phyloP scores from a whole-genome alignment of 2,797 vertebrate species.

The Taeniopygia guttata region DNA sequence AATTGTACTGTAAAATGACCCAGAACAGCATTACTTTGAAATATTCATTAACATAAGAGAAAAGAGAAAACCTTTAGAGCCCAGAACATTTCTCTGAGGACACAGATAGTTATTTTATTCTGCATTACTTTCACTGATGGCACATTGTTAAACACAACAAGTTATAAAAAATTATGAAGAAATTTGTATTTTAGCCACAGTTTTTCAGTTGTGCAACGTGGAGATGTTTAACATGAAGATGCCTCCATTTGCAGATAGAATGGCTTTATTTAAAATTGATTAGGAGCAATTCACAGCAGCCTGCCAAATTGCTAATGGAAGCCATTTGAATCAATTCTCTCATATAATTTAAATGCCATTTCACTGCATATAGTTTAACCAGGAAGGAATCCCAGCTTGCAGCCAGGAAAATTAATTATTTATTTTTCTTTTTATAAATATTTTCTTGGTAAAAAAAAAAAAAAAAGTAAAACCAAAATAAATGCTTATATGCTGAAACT shows the following conservation, averaged over 20 bases:
- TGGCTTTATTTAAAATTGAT: slow-evolving; percentile 78
- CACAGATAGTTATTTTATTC: not conserved
- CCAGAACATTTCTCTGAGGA: not conserved
- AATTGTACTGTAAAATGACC: slow-evolving; percentile 20
- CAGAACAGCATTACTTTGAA: slow-evolving; percentile 24
- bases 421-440: slow-evolving; percentile 75
- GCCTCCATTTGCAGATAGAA: slow-evolving; percentile 50
- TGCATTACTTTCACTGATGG: not conserved
- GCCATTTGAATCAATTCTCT: slow-evolving; percentile 78
- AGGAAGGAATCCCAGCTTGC: slow-evolving; percentile 64
- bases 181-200: slow-evolving; percentile 52
- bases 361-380: slow-evolving; percentile 69
- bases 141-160: slow-evolving; percentile 56
- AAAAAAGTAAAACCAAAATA: not conserved
- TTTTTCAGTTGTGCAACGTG: slow-evolving; percentile 50
- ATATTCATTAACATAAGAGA: not conserved
- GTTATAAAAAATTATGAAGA: slow-evolving; percentile 47
- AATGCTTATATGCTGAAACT: slow-evolving; percentile 27
- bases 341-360: slow-evolving; percentile 77
- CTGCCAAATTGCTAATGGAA: slow-evolving; percentile 79
- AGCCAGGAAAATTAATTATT: slow-evolving; percentile 74
- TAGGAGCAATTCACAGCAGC: slow-evolving; percentile 70
- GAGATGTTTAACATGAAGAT: slow-evolving; percentile 30
- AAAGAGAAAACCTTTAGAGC: not conserved
- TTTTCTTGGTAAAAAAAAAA: slow-evolving; percentile 23